These are phyloP conservation scores for Saccopteryx bilineata DNA, from an alignment of 2,113 vertebrate genomes.

Conservation along the genomic window DNA sequence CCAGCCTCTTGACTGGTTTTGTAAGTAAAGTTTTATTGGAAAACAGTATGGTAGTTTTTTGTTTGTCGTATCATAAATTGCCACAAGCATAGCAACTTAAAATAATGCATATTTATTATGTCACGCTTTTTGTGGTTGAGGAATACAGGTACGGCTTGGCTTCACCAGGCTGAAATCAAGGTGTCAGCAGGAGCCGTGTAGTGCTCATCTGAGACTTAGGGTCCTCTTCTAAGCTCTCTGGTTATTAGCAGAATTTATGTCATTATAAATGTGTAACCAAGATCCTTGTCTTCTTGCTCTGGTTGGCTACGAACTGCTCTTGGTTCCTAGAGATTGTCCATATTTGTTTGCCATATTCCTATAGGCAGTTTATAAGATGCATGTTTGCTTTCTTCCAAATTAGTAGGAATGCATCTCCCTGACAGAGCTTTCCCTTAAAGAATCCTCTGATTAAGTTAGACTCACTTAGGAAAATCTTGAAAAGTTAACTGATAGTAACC, in stretches of 20 bases:
- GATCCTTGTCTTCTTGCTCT: not conserved
- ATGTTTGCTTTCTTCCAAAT: not conserved
- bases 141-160: not conserved
- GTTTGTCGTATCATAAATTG: not conserved
- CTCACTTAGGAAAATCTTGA: not conserved
- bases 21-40: slow-evolving; percentile 15
- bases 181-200: too few relatives aligned
- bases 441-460: not conserved
- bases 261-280: not conserved
- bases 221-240: not conserved
- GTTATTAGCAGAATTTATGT: slow-evolving; percentile 16
- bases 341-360: not conserved
- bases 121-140: not conserved
- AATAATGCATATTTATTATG: not conserved
- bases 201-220: not conserved
- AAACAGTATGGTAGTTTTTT: not conserved
- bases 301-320: not conserved
- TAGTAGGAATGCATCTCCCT: not conserved
- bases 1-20: slow-evolving; percentile 12
- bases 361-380: not conserved
- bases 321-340: not conserved
- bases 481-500: not conserved
- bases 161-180: too few relatives aligned
- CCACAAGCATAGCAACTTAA: not conserved
- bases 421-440: slow-evolving; percentile 28